Evolutionary conservation across 2,888 invertebrate species (phyloP).

Genomic region (Chrysolina haemoptera): DNA sequence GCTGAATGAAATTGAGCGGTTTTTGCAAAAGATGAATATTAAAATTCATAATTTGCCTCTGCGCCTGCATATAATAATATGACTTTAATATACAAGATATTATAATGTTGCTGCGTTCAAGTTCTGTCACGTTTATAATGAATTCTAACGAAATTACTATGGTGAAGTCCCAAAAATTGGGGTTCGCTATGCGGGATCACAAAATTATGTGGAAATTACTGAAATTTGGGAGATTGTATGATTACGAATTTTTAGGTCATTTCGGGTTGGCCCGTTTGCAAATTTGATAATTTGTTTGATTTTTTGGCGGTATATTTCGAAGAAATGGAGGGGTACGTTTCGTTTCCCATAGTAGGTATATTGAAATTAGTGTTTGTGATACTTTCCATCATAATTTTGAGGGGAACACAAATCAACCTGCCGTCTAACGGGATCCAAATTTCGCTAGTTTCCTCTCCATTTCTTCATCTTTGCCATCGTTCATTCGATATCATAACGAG

Average conservation of each 20-base stretch:
- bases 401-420: too few species aligned
- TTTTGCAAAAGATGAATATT: conserved; percentile 40
- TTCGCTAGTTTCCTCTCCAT: too few species aligned
- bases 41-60: conserved; percentile 43
- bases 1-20: conserved; percentile 23
- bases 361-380: background rate
- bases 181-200: conserved; percentile 39
- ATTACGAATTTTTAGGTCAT: conserved; percentile 31
- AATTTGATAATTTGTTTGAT: background rate
- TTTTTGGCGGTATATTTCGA: background rate
- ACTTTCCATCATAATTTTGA: too few species aligned
- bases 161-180: conserved; percentile 44
- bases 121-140: conserved; percentile 48
- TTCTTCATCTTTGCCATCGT: too few species aligned
- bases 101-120: conserved; percentile 36
- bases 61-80: conserved; percentile 44
- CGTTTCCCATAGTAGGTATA: background rate
- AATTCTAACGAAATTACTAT: conserved; percentile 44
- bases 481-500: too few species aligned
- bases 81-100: conserved; percentile 44
- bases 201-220: conserved; percentile 49
- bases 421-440: too few species aligned
- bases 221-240: conserved; percentile 43
- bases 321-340: background rate
- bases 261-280: background rate